Evolutionary conservation across 1,140 invertebrate genomes (phyloP).

Genomic region (Drosophila insularis): DNA sequence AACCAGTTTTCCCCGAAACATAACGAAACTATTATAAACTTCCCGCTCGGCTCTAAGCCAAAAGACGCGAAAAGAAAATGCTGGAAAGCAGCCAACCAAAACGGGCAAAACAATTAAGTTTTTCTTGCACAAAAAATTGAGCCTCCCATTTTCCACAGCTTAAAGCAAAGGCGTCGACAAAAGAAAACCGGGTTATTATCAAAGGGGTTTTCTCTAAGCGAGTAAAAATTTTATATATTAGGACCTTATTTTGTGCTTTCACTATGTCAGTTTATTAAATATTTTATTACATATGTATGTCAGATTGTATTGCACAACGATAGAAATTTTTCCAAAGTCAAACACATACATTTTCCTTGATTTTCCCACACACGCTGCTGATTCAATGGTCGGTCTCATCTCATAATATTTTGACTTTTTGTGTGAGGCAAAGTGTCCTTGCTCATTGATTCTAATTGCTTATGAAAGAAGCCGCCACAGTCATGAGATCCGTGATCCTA

Average conservation of each 20-base stretch:
- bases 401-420: conserved; percentile 74
- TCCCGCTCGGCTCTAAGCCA: conserved; percentile 46
- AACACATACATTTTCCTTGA: conserved; percentile 38
- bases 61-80: conserved; percentile 65
- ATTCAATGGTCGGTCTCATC: conserved; percentile 3
- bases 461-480: conserved; percentile 62
- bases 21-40: conserved; percentile 52
- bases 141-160: conserved; percentile 27
- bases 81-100: conserved; percentile 72
- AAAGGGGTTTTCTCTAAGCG: no score
- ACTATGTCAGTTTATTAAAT: no score
- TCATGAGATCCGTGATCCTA: conserved; percentile 45
- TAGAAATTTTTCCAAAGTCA: conserved; percentile 17
- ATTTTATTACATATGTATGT: no score
- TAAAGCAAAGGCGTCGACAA: not conserved
- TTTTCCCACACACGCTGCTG: conserved; percentile 63
- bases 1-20: conserved; percentile 79
- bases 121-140: conserved; percentile 48
- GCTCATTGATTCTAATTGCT: conserved; percentile 76
- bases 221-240: no score
- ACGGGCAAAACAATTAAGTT: conserved; percentile 80
- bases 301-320: not conserved
- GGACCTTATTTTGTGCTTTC: no score
- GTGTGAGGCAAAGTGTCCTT: conserved; percentile 57
- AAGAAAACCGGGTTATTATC: not conserved